Evolutionary conservation across 2,113 vertebrate genomes (phyloP), one percentile per base, ranked within the genome.

Genomic region (Aptenodytes patagonicus): DNA sequence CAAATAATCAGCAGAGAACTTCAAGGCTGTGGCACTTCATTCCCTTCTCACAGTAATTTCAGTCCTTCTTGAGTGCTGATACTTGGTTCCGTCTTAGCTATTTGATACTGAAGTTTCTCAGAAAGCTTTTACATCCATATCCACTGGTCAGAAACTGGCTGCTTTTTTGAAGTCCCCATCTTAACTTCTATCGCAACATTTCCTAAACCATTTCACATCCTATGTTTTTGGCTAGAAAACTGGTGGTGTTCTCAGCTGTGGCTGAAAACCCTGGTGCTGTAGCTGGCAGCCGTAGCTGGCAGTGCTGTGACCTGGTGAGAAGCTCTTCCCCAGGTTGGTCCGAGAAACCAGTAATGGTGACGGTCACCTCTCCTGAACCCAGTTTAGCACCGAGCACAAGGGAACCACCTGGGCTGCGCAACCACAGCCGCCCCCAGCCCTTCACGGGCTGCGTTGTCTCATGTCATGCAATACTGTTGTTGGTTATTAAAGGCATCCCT

Each of bases 401-500:
- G 55, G 60, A 73, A 65, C 54, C 29, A 34, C 65, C 51, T 6
- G 8, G 51, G 64, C 64, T 0, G 0, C 25, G 40, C 1, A 5
- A 40, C 54, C 0, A 0, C 25, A 54, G 25, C 42, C 0, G 0
- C 25, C 68, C 58, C 44, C 0, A 2, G 72, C 65, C 46, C 9
- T 3, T 81, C 0, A 2, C 1, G 5, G 64, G 40, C 77, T 28
- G 42, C 1, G 1, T 64, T 93, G 64, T 62, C 65, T 66, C 22
- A 1, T 51, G 73, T n/a, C 51, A 4, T 8, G 47, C 46, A 26
- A 12, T 3, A 3, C 62, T 28, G 22, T 8, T 77, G 58, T 42
- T 75, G 51, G 72, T 78, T 83, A 61, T 57, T 61, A 66, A 49
- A 83, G 72, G 42, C 42, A 32, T 55, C 42, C 57, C 83, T 34